Percentiles rank a stretch among this genome's conserved stretches.
These are phyloP conservation scores for Trematomus loennbergii DNA, from an alignment of 2,113 vertebrate genomes.

Conservation along the genomic window DNA sequence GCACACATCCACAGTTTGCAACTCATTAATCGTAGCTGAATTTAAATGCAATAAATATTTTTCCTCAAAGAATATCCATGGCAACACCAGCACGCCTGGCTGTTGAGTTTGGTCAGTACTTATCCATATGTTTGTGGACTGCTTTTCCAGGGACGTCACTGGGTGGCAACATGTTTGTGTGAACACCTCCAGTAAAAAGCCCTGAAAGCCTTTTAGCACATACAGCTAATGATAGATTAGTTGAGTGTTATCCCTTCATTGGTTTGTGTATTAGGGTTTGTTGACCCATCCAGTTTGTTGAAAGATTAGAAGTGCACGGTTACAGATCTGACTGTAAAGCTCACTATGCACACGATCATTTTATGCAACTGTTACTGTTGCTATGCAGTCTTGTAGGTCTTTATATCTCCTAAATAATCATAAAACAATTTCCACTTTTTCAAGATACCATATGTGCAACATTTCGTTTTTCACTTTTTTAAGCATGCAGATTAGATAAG, in stretches of 20 bases:
- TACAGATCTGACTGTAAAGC: not conserved
- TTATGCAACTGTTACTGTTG: not conserved
- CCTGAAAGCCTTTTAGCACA: slow-evolving; percentile 2
- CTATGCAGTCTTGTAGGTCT: not conserved
- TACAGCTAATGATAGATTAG: not conserved
- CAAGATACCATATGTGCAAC: not conserved
- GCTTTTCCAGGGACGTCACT: slow-evolving; percentile 26
- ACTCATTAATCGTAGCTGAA: not conserved
- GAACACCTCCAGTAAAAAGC: slow-evolving; percentile 5
- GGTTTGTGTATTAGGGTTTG: not conserved
- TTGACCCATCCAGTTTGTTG: not conserved
- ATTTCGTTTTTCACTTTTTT: not conserved
- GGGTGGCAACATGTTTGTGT: slow-evolving; percentile 26
- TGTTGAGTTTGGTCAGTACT: slow-evolving; percentile 39
- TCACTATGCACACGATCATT: not conserved
- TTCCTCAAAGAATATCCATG: not conserved
- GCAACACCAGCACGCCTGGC: not conserved
- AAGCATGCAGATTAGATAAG: slow-evolving; percentile 1
- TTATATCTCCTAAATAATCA: not conserved
- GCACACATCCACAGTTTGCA: not conserved
- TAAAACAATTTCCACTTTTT: slow-evolving; percentile 1
- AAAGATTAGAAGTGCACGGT: slow-evolving; percentile 10
- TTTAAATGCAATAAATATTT: not conserved
- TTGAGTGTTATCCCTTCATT: not conserved
- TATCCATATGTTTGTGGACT: slow-evolving; percentile 31